phyloP scores from a whole-genome alignment of 2,888 invertebrate genomes.

The Lamellibrachia satsuma region DNA sequence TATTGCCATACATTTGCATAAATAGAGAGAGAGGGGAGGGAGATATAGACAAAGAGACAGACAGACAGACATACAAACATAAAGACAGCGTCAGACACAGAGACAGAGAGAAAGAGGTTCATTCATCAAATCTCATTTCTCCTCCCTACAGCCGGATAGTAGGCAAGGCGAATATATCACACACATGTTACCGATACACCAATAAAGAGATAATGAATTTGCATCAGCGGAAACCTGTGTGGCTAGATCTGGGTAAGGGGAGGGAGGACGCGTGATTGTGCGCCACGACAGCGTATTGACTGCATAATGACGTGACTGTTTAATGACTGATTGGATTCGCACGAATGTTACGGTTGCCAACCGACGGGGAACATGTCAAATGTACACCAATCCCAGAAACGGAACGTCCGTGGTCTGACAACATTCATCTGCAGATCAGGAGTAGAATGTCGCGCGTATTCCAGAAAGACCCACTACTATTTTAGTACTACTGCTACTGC shows the following conservation, averaged over 20 bases:
- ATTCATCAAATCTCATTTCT: too few relatives aligned
- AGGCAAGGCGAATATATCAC: too few relatives aligned
- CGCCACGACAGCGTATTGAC: not conserved
- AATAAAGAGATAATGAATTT: not conserved
- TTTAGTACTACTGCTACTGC: too few relatives aligned
- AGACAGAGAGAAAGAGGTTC: too few relatives aligned
- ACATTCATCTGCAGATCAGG: conserved; percentile 1
- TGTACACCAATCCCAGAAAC: not conserved
- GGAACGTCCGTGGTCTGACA: not conserved
- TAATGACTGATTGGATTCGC: not conserved
- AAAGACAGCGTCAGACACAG: too few relatives aligned
- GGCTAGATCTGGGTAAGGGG: not conserved
- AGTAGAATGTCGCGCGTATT: not conserved
- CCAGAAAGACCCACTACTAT: not conserved
- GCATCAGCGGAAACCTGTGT: not conserved
- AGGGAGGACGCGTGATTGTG: not conserved
- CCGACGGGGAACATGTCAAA: not conserved
- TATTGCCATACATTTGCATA: too few relatives aligned
- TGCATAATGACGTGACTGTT: conserved; percentile 4
- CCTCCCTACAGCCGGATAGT: too few relatives aligned
- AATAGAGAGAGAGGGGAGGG: too few relatives aligned
- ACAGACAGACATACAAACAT: too few relatives aligned
- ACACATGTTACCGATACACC: too few relatives aligned
- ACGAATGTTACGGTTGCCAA: not conserved
- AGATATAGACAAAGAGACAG: too few relatives aligned